Evolutionary conservation across 2,888 invertebrate genomes (phyloP).

Genomic region (Nomada flava): DNA sequence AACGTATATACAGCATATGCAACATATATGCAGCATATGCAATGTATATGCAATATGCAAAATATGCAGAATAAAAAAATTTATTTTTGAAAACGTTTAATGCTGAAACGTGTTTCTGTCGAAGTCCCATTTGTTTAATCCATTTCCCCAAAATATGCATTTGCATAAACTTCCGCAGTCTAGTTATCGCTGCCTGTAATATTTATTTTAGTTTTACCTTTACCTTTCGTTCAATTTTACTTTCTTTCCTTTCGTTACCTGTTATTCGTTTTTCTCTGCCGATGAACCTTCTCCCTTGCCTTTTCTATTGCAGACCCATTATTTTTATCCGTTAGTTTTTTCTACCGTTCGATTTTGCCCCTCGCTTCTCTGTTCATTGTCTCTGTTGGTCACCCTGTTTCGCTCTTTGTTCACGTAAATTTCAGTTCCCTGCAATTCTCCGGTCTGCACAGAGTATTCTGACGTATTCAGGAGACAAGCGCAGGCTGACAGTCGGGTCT

Average conservation of each 20-base stretch:
- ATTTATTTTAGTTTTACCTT: background rate
- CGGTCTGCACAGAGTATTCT: slow-evolving; percentile 24
- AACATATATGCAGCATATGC: no score
- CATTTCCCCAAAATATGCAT: no score
- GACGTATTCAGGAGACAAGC: slow-evolving; percentile 36
- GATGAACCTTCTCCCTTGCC: background rate
- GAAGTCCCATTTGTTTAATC: no score
- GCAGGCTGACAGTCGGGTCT: slow-evolving; percentile 17
- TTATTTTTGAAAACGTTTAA: no score
- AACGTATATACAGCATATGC: no score
- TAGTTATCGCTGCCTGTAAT: background rate
- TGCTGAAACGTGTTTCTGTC: no score
- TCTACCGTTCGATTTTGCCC: background rate
- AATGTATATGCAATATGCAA: no score
- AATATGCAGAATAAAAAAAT: no score
- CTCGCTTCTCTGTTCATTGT: background rate
- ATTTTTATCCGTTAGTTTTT: background rate
- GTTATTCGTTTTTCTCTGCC: background rate
- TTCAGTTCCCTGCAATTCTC: slow-evolving; percentile 40
- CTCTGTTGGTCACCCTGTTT: background rate
- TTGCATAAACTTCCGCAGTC: no score
- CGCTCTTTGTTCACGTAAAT: slow-evolving; percentile 64
- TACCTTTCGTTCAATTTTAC: background rate
- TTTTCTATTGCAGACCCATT: background rate
- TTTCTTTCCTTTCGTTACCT: background rate